Evolutionary conservation across 2,113 vertebrate genomes (phyloP).

Genomic region (Solea solea): DNA sequence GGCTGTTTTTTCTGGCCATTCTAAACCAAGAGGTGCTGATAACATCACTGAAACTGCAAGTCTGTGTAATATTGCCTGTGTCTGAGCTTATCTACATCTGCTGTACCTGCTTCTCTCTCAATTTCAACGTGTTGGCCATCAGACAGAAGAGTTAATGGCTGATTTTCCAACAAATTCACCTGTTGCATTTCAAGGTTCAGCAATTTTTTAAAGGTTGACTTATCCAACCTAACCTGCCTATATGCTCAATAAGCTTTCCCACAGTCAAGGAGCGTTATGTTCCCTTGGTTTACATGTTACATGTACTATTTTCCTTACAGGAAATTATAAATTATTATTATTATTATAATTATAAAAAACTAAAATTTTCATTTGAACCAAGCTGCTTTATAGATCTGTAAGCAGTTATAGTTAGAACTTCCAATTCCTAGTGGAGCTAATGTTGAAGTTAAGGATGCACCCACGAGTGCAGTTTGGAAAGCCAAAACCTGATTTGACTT

Average conservation of each 20-base stretch:
- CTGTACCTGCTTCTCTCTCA: conserved; percentile 36
- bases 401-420: not conserved
- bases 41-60: conserved; percentile 61
- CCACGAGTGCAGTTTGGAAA: no score
- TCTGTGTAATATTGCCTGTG: conserved; percentile 25
- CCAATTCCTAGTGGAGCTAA: no score
- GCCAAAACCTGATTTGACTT: no score
- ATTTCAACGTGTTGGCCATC: conserved; percentile 28
- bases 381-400: not conserved
- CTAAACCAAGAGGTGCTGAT: conserved; percentile 59
- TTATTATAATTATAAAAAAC: not conserved
- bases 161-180: conserved; percentile 46
- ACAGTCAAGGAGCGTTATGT: conserved; percentile 22
- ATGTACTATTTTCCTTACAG: not conserved
- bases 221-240: conserved; percentile 1
- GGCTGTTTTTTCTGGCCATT: conserved; percentile 49
- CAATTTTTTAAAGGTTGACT: conserved; percentile 18
- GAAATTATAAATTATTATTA: not conserved
- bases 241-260: conserved; percentile 43
- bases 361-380: not conserved
- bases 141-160: conserved; percentile 33
- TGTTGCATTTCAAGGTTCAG: conserved; percentile 36
- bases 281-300: not conserved
- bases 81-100: conserved; percentile 66
- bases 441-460: no score